Evolutionary conservation across 2,888 invertebrate genomes (phyloP).

Genomic region (Hydropsyche betteni): DNA sequence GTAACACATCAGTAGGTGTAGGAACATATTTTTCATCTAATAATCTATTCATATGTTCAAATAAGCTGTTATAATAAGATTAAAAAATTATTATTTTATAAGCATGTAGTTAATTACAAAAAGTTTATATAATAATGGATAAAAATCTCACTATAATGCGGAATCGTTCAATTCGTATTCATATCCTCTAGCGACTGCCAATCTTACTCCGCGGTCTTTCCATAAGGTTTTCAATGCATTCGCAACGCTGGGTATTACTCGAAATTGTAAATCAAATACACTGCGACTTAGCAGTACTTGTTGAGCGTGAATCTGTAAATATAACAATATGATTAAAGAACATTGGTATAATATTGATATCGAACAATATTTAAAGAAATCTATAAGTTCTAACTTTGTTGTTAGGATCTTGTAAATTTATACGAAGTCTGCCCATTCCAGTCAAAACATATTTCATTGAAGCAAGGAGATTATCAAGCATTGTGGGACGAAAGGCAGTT

Average conservation of each 20-base stretch:
- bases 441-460: constrained; percentile 75
- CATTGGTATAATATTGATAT: neutral
- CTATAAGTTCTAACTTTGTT: constrained; percentile 62
- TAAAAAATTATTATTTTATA: too few species aligned
- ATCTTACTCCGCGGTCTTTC: constrained; percentile 71
- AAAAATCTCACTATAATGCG: constrained; percentile 68
- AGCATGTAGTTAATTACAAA: neutral
- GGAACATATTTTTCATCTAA: constrained; percentile 71
- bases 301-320: constrained; percentile 62
- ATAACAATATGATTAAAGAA: neutral
- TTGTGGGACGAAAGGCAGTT: constrained; percentile 70
- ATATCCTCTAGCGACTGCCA: constrained; percentile 72
- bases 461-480: constrained; percentile 70
- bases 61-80: constrained; percentile 62
- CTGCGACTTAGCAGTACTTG: constrained; percentile 63
- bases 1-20: constrained; percentile 70
- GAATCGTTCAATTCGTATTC: constrained; percentile 75
- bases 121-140: constrained; percentile 9
- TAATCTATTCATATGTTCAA: constrained; percentile 73
- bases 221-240: constrained; percentile 67
- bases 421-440: constrained; percentile 71
- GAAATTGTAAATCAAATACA: constrained; percentile 67
- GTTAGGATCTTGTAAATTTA: constrained; percentile 68
- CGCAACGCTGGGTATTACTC: constrained; percentile 64
- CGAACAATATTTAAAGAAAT: neutral